phyloP scores from a whole-genome alignment of 2,113 vertebrate species.

The Mus pahari region DNA sequence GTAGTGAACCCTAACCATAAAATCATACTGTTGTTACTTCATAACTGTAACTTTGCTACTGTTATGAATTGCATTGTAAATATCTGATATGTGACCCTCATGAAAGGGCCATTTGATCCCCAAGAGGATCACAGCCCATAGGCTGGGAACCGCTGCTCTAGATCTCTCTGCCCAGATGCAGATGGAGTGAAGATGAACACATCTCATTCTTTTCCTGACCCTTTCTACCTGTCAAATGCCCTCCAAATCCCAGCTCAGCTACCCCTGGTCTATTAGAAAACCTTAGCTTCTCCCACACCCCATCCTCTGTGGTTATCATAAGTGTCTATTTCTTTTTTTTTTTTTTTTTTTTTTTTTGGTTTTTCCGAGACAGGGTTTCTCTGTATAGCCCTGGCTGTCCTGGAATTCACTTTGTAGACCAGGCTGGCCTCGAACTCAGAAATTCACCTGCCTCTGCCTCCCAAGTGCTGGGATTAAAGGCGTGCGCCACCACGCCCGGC shows the following conservation, averaged over 20 bases:
- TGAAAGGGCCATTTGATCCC: not conserved
- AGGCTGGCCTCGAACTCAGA: too few relatives aligned
- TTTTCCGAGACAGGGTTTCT: too few relatives aligned
- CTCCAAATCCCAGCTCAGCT: not conserved
- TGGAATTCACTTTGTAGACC: too few relatives aligned
- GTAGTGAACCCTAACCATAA: not conserved
- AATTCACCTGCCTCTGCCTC: too few relatives aligned
- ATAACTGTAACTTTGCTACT: not conserved
- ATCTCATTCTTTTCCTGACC: too few relatives aligned
- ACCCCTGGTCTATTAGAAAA: not conserved
- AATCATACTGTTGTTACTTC: not conserved
- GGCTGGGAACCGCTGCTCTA: not conserved
- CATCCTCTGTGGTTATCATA: not conserved
- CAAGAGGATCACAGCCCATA: not conserved
- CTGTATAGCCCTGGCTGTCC: too few relatives aligned
- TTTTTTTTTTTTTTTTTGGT: too few relatives aligned
- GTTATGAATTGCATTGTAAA: not conserved
- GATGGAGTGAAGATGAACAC: accelerated
- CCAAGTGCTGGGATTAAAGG: too few relatives aligned
- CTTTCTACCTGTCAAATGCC: not conserved
- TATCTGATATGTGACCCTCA: not conserved
- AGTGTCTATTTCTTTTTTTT: not conserved
- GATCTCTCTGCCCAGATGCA: too few relatives aligned
- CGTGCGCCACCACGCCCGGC: too few relatives aligned
- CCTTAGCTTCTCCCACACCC: accelerated